These are phyloP conservation scores for Eristalinus sepulchralis DNA, from an alignment of 2,888 invertebrate genomes.

Conservation along the genomic window DNA sequence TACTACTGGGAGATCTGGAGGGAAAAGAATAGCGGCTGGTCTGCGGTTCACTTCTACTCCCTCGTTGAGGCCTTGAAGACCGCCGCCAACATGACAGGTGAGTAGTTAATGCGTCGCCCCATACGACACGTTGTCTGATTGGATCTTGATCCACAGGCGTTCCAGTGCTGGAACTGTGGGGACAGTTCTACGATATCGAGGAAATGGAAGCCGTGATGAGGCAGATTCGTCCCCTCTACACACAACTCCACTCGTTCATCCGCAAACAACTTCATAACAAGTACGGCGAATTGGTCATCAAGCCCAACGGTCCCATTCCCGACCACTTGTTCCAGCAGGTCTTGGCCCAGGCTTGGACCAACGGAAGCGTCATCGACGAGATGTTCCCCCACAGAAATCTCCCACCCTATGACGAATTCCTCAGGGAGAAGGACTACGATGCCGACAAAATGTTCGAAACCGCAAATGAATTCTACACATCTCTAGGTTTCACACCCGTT, in stretches of 20 bases:
- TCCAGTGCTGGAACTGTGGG: constrained; percentile 76
- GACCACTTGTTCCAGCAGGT: constrained; percentile 86
- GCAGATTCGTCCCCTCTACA: constrained; percentile 85
- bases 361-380: constrained; percentile 77
- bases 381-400: constrained; percentile 76
- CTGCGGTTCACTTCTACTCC: constrained; percentile 77
- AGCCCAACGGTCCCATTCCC: constrained; percentile 87
- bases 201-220: constrained; percentile 81
- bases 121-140: background rate
- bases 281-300: constrained; percentile 86
- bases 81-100: constrained; percentile 76
- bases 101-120: no score
- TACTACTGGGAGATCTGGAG: constrained; percentile 72
- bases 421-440: constrained; percentile 72
- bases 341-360: constrained; percentile 77
- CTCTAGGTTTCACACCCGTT: constrained; percentile 76
- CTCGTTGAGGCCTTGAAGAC: constrained; percentile 77
- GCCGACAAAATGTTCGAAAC: constrained; percentile 75
- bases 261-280: constrained; percentile 86
- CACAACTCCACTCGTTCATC: constrained; percentile 91
- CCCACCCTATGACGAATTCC: constrained; percentile 77
- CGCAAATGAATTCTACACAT: constrained; percentile 77
- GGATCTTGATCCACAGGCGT: constrained; percentile 67
- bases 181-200: constrained; percentile 75
- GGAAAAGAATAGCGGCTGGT: constrained; percentile 75